Percentiles rank a stretch among this genome's conserved stretches.
Conservation (phyloP, 2,797 vertebrate species). For the Rhinophrynus dorsalis region DNA sequence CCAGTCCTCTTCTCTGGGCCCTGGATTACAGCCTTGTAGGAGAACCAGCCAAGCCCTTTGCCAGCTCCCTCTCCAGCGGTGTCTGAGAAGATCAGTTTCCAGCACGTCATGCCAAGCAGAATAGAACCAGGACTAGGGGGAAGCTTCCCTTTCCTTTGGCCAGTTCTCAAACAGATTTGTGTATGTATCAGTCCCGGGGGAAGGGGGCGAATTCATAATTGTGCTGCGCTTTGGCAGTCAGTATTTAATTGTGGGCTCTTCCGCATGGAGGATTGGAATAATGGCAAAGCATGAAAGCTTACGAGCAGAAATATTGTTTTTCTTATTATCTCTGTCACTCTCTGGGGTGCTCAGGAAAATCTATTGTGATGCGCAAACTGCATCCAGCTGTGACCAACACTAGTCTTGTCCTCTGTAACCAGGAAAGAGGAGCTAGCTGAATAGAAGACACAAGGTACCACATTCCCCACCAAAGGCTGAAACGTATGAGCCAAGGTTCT, state of each 20-base stretch:
- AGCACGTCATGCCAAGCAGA: background rate
- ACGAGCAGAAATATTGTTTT: background rate
- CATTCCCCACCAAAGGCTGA: background rate
- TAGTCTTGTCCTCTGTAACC: background rate
- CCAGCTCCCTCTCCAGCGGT: background rate
- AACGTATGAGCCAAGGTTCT: no score
- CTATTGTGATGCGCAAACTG: background rate
- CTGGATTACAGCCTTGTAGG: background rate
- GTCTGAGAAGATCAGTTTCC: background rate
- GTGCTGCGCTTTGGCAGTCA: background rate
- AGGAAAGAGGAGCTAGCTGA: conserved; percentile 1
- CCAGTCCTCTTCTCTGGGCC: background rate
- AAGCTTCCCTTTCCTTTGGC: background rate
- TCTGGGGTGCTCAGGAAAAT: background rate
- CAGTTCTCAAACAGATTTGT: background rate
- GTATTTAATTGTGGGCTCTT: background rate
- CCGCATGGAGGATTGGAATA: background rate
- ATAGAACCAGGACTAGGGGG: background rate
- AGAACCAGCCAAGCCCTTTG: background rate
- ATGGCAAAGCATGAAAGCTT: background rate
- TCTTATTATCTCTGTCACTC: background rate
- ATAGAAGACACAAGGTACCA: background rate
- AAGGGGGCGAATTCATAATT: background rate
- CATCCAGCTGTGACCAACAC: conserved; percentile 18
- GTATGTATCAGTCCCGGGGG: background rate